A percentile compares a stretch with the other conserved stretches of the same genome.
Conservation (phyloP, 2,797 vertebrate genomes). For the Eospalax fontanierii region DNA sequence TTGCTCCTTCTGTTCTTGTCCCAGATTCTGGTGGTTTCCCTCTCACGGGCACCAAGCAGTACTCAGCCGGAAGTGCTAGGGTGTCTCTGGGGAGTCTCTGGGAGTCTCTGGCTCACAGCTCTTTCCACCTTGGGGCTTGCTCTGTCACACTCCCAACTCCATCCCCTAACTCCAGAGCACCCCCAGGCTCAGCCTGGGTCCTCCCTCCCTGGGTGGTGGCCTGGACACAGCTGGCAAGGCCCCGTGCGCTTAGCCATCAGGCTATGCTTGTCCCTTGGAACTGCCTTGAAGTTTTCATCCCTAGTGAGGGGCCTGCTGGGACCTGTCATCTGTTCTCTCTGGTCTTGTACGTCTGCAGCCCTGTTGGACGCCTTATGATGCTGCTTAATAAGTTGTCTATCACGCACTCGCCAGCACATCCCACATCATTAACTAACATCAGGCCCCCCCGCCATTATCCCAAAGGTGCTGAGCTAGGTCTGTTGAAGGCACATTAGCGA, state of each 20-base stretch:
- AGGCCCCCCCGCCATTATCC: not conserved
- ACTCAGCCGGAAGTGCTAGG: not conserved
- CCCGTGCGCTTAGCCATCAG: rapidly evolving
- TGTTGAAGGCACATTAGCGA: not conserved
- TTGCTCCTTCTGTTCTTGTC: not conserved
- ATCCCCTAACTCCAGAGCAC: not conserved
- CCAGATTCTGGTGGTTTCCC: not conserved
- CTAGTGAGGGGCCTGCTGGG: not conserved
- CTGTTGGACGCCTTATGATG: not conserved
- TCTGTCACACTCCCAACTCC: not conserved
- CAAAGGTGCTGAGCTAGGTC: not conserved
- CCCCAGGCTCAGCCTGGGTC: too few species aligned
- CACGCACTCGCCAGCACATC: not conserved
- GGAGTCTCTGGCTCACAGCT: too few species aligned
- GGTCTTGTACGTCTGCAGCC: rapidly evolving
- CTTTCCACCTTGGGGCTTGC: not conserved
- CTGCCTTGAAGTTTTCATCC: not conserved
- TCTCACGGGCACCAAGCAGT: rapidly evolving
- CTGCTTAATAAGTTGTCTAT: not conserved
- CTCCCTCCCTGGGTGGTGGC: not conserved
- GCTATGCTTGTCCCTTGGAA: not conserved
- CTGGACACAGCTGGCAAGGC: not conserved
- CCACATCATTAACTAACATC: not conserved
- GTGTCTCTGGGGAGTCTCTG: too few species aligned
- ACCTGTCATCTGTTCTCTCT: rapidly evolving